Evolutionary conservation across 2,113 vertebrate genomes (phyloP), one percentile per base, ranked within the genome.

Genomic region (Raphicerus campestris): DNA sequence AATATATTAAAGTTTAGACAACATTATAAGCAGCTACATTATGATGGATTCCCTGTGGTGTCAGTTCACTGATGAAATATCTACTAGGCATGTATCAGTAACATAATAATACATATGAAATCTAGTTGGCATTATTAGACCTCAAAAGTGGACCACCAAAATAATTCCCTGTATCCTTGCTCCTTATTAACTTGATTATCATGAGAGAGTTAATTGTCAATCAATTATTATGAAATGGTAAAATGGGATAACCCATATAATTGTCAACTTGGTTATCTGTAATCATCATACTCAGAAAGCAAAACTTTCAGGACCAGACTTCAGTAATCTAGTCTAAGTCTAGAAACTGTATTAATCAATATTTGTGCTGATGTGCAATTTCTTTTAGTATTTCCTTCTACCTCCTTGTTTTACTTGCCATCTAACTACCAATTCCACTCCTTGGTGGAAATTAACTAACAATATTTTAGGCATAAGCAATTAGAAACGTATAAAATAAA

Each of bases 1-100:
- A 96, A 73, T 92, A 39, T 82, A 42, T 94, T 95, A 91, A 97
- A 96, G 92, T 94, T 93, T 93, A 78, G 81, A 93, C n/a, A 92
- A 98, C 80, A 95, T 10, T 90, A 85, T 93, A 93, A 97, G 6
- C 73, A 98, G 87, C 87, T 78, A 32, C 20, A 42, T 42, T 55
- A 91, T 32, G 32, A 89, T 17, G 2, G 84, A 97, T 98, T 97
- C 88, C 81, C 88, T 81, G 22, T 17, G 26, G 87, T 66, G 85
- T 56, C 94, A 97, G 6, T 60, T 88, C 30, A 97, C 0, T 66
- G 81, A 85, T 91, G 96, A 97, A 80, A 19, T 92, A 92, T 66
- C 35, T 39, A 97, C 63, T 92, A 96, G 73, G 63, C 58, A 93
- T 53, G 15, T 20, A 75, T 42, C 70, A 75, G 15, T 75, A 94